A percentile compares a stretch with the other conserved stretches of the same genome.
phyloP scores from a whole-genome alignment of 2,797 vertebrate species.

The Epinephelus awoara region DNA sequence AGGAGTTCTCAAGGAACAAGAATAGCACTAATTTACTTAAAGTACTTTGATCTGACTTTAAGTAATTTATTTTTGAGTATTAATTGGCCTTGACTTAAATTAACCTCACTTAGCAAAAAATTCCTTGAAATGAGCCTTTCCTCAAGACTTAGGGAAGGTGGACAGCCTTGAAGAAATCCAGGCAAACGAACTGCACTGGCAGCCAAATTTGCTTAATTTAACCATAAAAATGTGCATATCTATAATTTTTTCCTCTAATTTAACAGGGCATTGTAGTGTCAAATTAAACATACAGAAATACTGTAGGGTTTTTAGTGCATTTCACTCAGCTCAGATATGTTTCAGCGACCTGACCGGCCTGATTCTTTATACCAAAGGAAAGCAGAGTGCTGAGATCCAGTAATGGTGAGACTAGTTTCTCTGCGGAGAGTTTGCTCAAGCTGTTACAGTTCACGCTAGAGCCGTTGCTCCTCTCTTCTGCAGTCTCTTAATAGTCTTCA shows the following conservation, averaged over 20 bases:
- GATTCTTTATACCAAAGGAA: constrained; percentile 5
- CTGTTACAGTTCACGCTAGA: constrained; percentile 29
- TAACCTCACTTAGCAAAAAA: not conserved
- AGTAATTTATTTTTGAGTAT: not conserved
- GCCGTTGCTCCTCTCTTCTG: constrained; percentile 1
- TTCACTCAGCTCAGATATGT: not conserved
- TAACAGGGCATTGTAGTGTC: not conserved
- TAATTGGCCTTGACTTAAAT: not conserved
- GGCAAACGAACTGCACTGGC: not conserved
- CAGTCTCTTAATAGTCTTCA: constrained; percentile 40
- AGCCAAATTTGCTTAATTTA: not conserved
- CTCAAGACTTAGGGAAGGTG: not conserved
- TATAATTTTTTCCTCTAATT: too few relatives aligned
- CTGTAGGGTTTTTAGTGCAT: not conserved
- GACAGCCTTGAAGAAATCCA: not conserved
- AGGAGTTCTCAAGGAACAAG: too few relatives aligned
- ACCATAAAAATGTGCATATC: not conserved
- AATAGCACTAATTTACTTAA: too few relatives aligned
- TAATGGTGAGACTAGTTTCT: constrained; percentile 24
- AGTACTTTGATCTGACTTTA: not conserved
- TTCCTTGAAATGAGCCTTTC: not conserved
- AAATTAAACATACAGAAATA: not conserved
- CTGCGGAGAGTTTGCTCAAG: constrained; percentile 26
- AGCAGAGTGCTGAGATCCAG: constrained; percentile 11
- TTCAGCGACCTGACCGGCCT: not conserved